Evolutionary conservation across 2,113 vertebrate genomes (phyloP).

Genomic region (Gadus chalcogrammus): DNA sequence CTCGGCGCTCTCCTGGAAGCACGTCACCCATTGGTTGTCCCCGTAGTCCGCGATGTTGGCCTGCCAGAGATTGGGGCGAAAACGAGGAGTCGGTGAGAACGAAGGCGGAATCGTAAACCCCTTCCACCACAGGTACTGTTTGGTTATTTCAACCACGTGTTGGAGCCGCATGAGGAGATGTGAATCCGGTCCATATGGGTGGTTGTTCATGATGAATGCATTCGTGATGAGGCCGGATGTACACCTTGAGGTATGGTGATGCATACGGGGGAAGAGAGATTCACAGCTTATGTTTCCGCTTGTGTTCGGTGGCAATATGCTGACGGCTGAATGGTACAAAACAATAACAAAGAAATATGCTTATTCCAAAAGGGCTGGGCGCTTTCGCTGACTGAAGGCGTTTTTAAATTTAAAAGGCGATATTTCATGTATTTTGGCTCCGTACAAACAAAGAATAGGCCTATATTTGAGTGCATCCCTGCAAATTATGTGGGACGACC

Average conservation of each 20-base stretch:
- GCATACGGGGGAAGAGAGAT: conserved; percentile 13
- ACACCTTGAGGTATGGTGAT: too few relatives aligned
- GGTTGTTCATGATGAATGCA: too few relatives aligned
- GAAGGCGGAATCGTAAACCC: background rate
- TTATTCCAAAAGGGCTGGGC: conserved; percentile 43
- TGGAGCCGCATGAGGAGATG: background rate
- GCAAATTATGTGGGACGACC: conserved; percentile 5
- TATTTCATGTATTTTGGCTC: conserved; percentile 14
- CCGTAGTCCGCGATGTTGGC: conserved; percentile 89
- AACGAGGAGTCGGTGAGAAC: background rate
- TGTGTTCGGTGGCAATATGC: conserved; percentile 36
- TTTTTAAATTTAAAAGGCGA: conserved; percentile 19
- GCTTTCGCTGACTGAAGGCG: conserved; percentile 35
- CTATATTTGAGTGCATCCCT: conserved; percentile 4
- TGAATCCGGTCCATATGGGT: too few relatives aligned
- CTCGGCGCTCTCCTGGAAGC: conserved; percentile 94
- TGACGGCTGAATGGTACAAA: conserved; percentile 21
- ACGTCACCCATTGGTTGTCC: conserved; percentile 96
- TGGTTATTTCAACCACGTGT: background rate
- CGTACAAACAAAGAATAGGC: conserved; percentile 9
- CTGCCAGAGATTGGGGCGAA: conserved; percentile 61
- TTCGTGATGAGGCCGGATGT: background rate
- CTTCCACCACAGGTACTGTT: background rate
- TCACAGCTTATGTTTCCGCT: conserved; percentile 40
- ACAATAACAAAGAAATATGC: conserved; percentile 40